A percentile compares a stretch with the other conserved stretches of the same genome.
These are phyloP conservation scores for Ichneumon xanthorius DNA, from an alignment of 2,888 invertebrate genomes.

Conservation along the genomic window DNA sequence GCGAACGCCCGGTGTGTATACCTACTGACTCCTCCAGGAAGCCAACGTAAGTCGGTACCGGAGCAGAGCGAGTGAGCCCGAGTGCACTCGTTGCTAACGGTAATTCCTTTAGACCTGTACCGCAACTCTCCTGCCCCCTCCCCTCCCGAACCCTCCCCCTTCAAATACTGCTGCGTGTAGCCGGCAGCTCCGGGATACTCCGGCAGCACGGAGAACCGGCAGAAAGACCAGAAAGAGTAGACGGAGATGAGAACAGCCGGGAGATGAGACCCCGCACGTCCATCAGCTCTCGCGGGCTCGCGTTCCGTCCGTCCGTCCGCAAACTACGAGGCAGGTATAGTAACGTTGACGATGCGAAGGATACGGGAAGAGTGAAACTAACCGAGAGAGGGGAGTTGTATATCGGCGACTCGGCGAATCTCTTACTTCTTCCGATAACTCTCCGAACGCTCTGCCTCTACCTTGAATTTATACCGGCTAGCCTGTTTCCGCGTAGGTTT, in stretches of 20 bases:
- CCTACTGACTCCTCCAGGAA: constrained; percentile 61
- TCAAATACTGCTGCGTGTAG: constrained; percentile 42
- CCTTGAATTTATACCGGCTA: background rate
- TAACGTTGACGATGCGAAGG: constrained; percentile 31
- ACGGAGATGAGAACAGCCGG: constrained; percentile 45
- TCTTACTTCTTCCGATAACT: constrained; percentile 27
- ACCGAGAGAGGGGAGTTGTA: background rate
- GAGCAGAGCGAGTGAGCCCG: constrained; percentile 73
- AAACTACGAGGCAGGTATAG: constrained; percentile 25
- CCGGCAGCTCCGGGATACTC: constrained; percentile 58
- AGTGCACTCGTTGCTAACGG: constrained; percentile 83
- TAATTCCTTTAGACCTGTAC: constrained; percentile 83
- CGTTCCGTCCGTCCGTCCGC: constrained; percentile 61
- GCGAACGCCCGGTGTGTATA: constrained; percentile 38
- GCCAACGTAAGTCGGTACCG: constrained; percentile 69
- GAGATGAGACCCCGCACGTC: constrained; percentile 68
- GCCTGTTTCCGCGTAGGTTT: background rate
- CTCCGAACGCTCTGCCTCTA: background rate
- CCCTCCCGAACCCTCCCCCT: constrained; percentile 45
- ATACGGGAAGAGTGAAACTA: constrained; percentile 16
- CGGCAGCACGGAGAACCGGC: constrained; percentile 35
- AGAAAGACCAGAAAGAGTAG: constrained; percentile 46
- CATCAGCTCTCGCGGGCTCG: constrained; percentile 64
- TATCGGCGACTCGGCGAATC: constrained; percentile 13
- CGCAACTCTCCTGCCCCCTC: constrained; percentile 78